Evolutionary conservation across 1,140 invertebrate genomes (phyloP).

Genomic region (Cydia pomonella): DNA sequence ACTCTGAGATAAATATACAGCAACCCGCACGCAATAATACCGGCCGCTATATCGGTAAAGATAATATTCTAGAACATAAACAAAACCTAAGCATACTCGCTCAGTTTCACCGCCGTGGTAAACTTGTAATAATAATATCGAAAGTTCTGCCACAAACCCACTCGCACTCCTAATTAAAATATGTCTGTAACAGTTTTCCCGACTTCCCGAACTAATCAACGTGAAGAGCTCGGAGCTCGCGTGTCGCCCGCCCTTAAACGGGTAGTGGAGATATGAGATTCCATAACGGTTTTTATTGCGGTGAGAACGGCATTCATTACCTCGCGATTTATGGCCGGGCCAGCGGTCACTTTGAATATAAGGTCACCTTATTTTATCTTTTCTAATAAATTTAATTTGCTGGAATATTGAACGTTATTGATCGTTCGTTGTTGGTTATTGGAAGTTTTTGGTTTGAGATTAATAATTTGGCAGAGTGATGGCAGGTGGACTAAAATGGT

Average conservation of each 20-base stretch:
- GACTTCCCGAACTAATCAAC: slow-evolving; percentile 4
- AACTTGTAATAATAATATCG: slow-evolving; percentile 10
- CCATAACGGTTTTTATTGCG: slow-evolving; percentile 62
- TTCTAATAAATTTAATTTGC: slow-evolving; percentile 16
- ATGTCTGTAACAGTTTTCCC: slow-evolving; percentile 6
- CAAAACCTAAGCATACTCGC: background rate
- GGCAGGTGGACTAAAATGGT: too few relatives aligned
- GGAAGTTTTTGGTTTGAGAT: background rate
- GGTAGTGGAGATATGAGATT: slow-evolving; percentile 46
- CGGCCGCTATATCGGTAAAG: too few relatives aligned
- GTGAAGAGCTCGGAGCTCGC: background rate
- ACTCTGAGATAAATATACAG: too few relatives aligned
- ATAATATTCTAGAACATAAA: background rate
- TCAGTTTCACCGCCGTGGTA: background rate
- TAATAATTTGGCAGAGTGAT: too few relatives aligned
- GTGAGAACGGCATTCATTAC: slow-evolving; percentile 64
- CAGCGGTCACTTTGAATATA: slow-evolving; percentile 44
- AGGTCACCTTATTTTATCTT: slow-evolving; percentile 49
- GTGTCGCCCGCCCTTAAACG: background rate
- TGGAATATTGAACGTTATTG: background rate
- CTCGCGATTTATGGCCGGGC: slow-evolving; percentile 52
- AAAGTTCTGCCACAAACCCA: slow-evolving; percentile 1
- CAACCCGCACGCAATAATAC: too few relatives aligned
- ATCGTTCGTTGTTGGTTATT: too few relatives aligned
- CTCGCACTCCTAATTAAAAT: slow-evolving; percentile 10